Percentiles rank a stretch among this genome's conserved stretches.
Conservation (phyloP, 2,797 vertebrate genomes). For the Neostethus bicornis region DNA sequence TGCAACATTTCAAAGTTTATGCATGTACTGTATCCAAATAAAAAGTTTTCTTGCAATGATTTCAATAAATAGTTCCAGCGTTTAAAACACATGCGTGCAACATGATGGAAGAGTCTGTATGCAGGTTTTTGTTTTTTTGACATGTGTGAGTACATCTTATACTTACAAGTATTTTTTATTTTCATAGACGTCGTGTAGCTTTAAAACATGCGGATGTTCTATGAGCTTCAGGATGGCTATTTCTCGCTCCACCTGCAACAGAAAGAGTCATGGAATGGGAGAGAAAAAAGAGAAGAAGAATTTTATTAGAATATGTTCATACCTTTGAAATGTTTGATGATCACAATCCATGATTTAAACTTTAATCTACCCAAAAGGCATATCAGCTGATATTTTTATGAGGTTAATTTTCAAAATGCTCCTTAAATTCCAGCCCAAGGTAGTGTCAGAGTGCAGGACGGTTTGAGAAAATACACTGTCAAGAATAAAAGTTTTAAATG, state of each 20-base stretch:
- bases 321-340: constrained; percentile 4
- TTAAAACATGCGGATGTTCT: constrained; percentile 97
- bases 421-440: background rate
- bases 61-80: constrained; percentile 7
- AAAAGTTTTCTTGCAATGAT: constrained; percentile 2
- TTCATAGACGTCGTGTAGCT: constrained; percentile 97
- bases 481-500: constrained; percentile 50
- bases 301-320: constrained; percentile 29
- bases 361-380: background rate
- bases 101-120: too few species aligned
- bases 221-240: constrained; percentile 98
- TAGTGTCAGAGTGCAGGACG: background rate
- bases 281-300: background rate
- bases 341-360: background rate
- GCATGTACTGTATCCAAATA: background rate
- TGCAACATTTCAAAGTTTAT: constrained; percentile 15
- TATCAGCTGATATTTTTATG: constrained; percentile 15
- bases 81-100: background rate
- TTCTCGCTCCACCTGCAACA: constrained; percentile 93
- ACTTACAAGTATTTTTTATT: constrained; percentile 99
- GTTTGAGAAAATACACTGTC: constrained; percentile 18
- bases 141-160: too few species aligned
- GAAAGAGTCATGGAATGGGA: constrained; percentile 19
- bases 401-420: constrained; percentile 19
- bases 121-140: too few species aligned